Percentiles rank a stretch among this genome's conserved stretches.
Conservation (phyloP, 2,888 invertebrate genomes). For the Adelognathus sp. region DNA sequence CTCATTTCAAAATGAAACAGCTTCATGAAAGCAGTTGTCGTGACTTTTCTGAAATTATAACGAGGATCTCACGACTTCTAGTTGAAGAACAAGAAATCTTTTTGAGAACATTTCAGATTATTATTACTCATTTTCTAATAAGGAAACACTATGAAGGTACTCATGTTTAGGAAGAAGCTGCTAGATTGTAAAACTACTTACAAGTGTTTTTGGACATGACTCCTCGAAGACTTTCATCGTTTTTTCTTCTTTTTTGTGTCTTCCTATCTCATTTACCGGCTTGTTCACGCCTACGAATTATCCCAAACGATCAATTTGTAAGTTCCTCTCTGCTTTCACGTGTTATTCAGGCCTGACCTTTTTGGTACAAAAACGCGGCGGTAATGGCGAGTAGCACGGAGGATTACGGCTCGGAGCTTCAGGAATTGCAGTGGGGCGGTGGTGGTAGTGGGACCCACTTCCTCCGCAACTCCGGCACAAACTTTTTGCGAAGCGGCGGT, state of each 20-base stretch:
- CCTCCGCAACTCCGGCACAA: conserved; percentile 69
- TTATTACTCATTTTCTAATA: no score
- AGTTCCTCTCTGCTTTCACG: not conserved
- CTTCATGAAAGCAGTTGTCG: no score
- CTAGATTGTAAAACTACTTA: no score
- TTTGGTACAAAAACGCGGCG: conserved; percentile 34
- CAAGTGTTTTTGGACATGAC: no score
- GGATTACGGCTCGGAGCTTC: conserved; percentile 79
- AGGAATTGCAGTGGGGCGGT: conserved; percentile 79
- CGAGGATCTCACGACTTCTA: no score
- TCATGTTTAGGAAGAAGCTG: no score
- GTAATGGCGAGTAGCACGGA: conserved; percentile 79
- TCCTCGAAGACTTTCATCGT: not conserved
- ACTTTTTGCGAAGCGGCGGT: conserved; percentile 82
- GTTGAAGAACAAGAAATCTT: no score
- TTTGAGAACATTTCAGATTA: no score
- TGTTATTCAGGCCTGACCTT: conserved; percentile 64
- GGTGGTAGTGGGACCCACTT: conserved; percentile 73
- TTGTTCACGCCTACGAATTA: not conserved
- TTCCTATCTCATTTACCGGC: not conserved
- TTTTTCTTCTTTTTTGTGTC: not conserved
- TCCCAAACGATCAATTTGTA: not conserved
- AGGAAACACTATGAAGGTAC: no score
- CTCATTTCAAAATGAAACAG: no score
- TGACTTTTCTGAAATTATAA: no score